Conservation (phyloP, 2,888 invertebrate genomes). For the Imbricaverruca yamaguchii region DNA sequence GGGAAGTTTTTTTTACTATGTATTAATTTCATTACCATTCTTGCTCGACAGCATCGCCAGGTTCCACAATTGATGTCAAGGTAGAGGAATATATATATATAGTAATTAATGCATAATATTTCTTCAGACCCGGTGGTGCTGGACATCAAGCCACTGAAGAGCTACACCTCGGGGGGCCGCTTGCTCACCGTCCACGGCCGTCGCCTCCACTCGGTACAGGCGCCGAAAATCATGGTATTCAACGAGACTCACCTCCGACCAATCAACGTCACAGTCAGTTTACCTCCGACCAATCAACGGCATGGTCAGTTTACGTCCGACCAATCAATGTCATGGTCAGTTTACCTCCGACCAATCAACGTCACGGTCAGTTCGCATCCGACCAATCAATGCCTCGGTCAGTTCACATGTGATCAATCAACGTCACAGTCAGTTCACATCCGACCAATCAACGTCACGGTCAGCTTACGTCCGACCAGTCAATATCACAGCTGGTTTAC, state of each 20-base stretch:
- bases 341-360: background rate
- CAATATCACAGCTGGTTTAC: background rate
- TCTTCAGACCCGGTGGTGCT: slow-evolving; percentile 74
- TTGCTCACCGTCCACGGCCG: slow-evolving; percentile 89
- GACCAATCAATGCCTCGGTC: background rate
- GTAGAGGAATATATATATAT: too few relatives aligned
- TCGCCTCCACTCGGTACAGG: slow-evolving; percentile 81
- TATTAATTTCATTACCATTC: too few relatives aligned
- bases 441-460: background rate
- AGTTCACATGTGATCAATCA: background rate
- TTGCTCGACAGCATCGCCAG: too few relatives aligned
- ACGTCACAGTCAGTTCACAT: too few relatives aligned
- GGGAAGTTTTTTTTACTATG: too few relatives aligned
- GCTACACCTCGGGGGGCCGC: slow-evolving; percentile 88
- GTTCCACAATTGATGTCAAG: too few relatives aligned
- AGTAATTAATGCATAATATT: too few relatives aligned
- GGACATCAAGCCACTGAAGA: slow-evolving; percentile 84
- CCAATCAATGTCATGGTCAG: background rate
- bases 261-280: too few relatives aligned
- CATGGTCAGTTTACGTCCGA: background rate
- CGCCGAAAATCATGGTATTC: slow-evolving; percentile 78
- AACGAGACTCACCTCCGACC: slow-evolving; percentile 28
- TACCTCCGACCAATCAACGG: background rate
- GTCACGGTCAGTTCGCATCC: background rate
- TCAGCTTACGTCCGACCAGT: background rate